Evolutionary conservation across 2,113 vertebrate genomes (phyloP).

Genomic region (Bubo blakistoni): DNA sequence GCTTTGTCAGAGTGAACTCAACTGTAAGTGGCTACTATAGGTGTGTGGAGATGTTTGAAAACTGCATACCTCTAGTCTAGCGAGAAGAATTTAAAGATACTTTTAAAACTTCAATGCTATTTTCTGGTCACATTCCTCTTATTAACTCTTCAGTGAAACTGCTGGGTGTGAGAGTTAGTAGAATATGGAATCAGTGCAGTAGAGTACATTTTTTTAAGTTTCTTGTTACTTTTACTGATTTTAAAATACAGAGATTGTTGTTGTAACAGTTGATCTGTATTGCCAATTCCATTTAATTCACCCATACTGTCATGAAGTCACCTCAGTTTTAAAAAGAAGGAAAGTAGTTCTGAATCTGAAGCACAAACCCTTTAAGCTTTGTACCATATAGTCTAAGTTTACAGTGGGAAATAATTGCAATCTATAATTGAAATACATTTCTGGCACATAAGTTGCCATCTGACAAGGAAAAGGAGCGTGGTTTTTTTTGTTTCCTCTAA

Average conservation of each 20-base stretch:
- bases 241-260: not conserved
- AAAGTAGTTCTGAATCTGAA: not conserved
- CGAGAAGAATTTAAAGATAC: not conserved
- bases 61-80: not conserved
- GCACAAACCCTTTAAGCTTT: not conserved
- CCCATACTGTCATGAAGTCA: not conserved
- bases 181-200: not conserved
- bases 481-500: not conserved
- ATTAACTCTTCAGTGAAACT: not conserved
- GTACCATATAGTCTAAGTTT: not conserved
- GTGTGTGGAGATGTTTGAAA: not conserved
- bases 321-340: not conserved
- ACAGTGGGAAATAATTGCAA: not conserved
- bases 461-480: not conserved
- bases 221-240: not conserved
- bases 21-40: not conserved
- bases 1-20: not conserved
- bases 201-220: not conserved
- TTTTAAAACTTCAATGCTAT: not conserved
- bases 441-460: not conserved
- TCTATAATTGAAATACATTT: not conserved
- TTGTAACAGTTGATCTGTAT: not conserved
- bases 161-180: not conserved
- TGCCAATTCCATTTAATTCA: not conserved
- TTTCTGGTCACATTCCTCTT: not conserved